Conservation (phyloP, 2,888 invertebrate genomes). For the Eumerus sabulonum region DNA sequence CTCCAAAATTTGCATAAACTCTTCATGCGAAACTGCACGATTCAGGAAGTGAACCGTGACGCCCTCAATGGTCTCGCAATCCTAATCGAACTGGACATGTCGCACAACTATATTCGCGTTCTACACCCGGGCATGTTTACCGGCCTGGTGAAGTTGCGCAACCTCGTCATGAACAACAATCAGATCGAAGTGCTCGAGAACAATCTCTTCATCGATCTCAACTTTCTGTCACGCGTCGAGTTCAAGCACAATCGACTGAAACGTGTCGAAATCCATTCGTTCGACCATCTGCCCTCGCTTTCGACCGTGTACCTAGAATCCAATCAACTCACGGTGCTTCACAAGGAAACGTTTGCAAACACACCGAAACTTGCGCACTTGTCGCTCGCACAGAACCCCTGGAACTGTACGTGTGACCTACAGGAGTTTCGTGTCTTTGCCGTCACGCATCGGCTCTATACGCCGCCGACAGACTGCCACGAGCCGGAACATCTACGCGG, state of each 20-base stretch:
- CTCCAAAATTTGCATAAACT: constrained; percentile 91
- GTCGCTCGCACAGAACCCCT: constrained; percentile 89
- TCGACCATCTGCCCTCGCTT: constrained; percentile 84
- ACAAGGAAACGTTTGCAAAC: constrained; percentile 83
- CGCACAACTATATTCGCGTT: constrained; percentile 84
- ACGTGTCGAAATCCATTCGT: constrained; percentile 85
- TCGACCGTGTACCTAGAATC: constrained; percentile 85
- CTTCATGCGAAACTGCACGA: constrained; percentile 86
- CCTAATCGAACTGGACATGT: constrained; percentile 90
- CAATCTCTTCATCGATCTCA: constrained; percentile 87
- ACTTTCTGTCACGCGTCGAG: constrained; percentile 87
- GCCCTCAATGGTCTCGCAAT: constrained; percentile 88
- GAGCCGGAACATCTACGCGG: constrained; percentile 85
- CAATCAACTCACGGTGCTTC: constrained; percentile 86
- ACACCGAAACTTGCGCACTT: constrained; percentile 86
- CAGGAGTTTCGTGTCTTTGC: constrained; percentile 89
- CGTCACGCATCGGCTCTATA: constrained; percentile 86
- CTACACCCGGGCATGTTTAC: constrained; percentile 86
- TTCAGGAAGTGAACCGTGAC: constrained; percentile 85
- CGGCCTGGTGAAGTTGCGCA: constrained; percentile 85
- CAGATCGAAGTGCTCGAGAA: constrained; percentile 86
- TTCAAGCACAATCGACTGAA: constrained; percentile 87
- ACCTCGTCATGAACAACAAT: constrained; percentile 87
- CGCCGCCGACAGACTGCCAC: constrained; percentile 86
- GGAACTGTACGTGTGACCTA: constrained; percentile 93